Base-by-base conservation (phyloP, 2,888 invertebrate species). In the Seira ritae region DNA sequence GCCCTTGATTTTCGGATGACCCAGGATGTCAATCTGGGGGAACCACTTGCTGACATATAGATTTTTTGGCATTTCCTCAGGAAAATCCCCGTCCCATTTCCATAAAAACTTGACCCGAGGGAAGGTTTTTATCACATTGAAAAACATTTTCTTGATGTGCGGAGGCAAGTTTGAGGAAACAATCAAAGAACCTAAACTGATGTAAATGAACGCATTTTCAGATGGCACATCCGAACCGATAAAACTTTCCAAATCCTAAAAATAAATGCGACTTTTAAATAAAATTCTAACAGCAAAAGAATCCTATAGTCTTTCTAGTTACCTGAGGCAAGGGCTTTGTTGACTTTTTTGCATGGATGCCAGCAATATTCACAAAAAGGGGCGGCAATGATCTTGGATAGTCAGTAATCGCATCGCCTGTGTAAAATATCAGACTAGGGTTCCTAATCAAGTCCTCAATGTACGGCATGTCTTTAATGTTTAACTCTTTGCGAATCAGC, bases 61-160 rank as follows among this genome's bases (percentile, higher is more conserved):
- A 80, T 89, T 89, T 17, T 79, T 8, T 0, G 89, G 88, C 62
- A 88, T 85, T 24, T 80, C 77, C 0, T 22, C 15, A 1, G 71
- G 75, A 42, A 74, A 46, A 10, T 24, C 23, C 1, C 87, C 88
- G 20, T 84, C 85, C 88, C 88, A 89, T 75, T 87, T 89, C 88
- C 89, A 89, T 1, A 89, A 19, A 55, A 88, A 87, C 20, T 68
- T 62, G 0, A 84, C 68, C 4, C 83, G 67, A 0, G 83, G 82
- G 67, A 80, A 85, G 0, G 67, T 22, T 17, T 12, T 37, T 8
- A 87, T 77, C 10, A 76, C 80, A 15, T 79, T 60, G 31, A 77
- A 86, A 67, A 87, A 85, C 0, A 84, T 70, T n/a, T 80, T n/a
- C 31, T 74, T 77, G 19, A 85, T 73, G 0, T 76, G 1, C 0